Conservation (phyloP, 2,888 invertebrate genomes). For the Allygus modestus region DNA sequence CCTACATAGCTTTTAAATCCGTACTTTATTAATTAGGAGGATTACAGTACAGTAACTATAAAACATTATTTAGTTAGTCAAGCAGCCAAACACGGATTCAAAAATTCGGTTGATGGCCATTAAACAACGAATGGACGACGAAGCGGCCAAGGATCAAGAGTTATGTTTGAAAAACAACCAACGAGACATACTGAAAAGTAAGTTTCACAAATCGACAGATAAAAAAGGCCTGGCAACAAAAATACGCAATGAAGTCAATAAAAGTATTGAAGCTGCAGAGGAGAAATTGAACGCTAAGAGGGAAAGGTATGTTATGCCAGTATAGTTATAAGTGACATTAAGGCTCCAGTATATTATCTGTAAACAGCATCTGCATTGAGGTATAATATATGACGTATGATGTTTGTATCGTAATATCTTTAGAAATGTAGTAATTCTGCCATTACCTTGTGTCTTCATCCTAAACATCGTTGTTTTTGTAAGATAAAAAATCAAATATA, state of each 20-base stretch:
- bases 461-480: too few species aligned
- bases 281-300: conserved; percentile 26
- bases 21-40: too few species aligned
- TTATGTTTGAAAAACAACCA: neutral
- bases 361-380: too few species aligned
- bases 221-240: conserved; percentile 32
- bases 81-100: conserved; percentile 48
- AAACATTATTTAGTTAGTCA: conserved; percentile 20
- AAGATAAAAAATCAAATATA: too few species aligned
- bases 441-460: too few species aligned
- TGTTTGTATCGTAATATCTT: too few species aligned
- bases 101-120: conserved; percentile 32
- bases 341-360: too few species aligned
- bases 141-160: conserved; percentile 29
- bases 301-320: conserved; percentile 1
- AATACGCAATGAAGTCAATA: conserved; percentile 15
- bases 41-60: too few species aligned
- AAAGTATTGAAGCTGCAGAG: conserved; percentile 35
- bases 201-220: conserved; percentile 40
- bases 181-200: conserved; percentile 21
- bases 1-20: too few species aligned
- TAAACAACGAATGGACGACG: conserved; percentile 47
- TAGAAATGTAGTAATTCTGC: too few species aligned
- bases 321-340: too few species aligned
- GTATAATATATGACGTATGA: too few species aligned